A percentile compares a stretch with the other conserved stretches of the same genome.
Conservation (phyloP, 2,113 vertebrate species). For the Cairina moschata region DNA sequence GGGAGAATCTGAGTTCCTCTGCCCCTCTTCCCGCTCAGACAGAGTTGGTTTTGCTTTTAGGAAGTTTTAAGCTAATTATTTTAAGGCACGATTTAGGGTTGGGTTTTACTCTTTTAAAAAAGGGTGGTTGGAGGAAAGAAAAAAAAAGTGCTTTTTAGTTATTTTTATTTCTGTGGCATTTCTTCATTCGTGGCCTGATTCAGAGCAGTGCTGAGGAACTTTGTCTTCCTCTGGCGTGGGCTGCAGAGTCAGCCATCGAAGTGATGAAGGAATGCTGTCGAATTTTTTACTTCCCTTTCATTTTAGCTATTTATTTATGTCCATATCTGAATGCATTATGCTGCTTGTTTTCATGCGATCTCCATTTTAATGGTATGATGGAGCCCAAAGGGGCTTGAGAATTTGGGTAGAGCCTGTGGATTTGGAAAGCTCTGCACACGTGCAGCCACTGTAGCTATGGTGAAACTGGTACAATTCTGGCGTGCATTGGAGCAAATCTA, state of each 20-base stretch:
- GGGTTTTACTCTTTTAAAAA: background rate
- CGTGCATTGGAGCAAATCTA: background rate
- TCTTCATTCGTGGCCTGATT: background rate
- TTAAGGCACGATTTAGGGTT: background rate
- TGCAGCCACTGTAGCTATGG: background rate
- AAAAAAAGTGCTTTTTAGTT: background rate
- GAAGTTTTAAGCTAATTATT: constrained; percentile 22
- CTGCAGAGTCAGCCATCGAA: background rate
- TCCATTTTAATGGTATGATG: background rate
- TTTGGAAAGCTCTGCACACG: background rate
- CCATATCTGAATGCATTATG: background rate
- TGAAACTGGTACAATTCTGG: background rate
- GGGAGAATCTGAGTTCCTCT: background rate
- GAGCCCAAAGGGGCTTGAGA: background rate
- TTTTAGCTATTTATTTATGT: constrained; percentile 67
- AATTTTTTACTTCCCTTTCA: background rate
- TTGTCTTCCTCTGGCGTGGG: background rate
- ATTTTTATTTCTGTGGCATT: background rate
- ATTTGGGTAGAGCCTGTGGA: background rate
- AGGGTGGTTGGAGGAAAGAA: background rate
- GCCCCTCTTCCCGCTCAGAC: background rate
- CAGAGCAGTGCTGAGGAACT: background rate
- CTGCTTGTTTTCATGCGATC: constrained; percentile 32
- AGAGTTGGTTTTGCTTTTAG: background rate
- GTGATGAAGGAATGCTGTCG: background rate